A percentile compares a stretch with the other conserved stretches of the same genome.
Conservation (phyloP, 2,113 vertebrate genomes). For the Uria lomvia region DNA sequence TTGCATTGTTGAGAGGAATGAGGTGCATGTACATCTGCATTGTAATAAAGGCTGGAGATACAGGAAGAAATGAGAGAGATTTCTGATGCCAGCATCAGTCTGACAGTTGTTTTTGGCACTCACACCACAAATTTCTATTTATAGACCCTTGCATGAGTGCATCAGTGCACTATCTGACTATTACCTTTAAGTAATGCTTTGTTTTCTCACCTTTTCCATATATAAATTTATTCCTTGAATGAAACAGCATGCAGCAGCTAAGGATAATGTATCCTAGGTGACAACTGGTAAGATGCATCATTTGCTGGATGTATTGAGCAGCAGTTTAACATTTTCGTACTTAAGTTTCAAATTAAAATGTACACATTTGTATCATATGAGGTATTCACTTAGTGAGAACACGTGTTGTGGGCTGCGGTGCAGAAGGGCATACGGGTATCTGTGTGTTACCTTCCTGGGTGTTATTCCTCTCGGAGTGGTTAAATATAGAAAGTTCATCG, state of each 20-base stretch:
- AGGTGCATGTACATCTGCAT: background rate
- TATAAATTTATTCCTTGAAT: background rate
- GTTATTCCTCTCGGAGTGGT: background rate
- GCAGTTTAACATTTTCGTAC: background rate
- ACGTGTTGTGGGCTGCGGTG: fast-evolving
- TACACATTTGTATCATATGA: fast-evolving
- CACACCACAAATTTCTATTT: background rate
- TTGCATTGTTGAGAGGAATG: background rate
- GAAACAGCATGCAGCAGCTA: background rate
- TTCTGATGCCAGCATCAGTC: background rate
- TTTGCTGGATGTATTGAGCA: fast-evolving
- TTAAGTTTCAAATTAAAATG: background rate
- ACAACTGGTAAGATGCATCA: background rate
- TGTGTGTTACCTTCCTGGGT: background rate
- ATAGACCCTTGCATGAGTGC: background rate
- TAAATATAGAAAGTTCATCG: background rate
- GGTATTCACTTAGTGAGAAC: background rate
- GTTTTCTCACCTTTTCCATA: background rate
- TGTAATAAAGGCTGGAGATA: background rate
- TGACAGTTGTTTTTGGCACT: background rate
- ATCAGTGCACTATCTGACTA: background rate
- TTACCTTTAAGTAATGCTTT: background rate
- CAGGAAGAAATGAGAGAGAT: background rate
- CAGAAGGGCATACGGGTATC: background rate
- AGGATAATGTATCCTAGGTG: background rate